Evolutionary conservation across 2,888 invertebrate species (phyloP).

Genomic region (Eupithecia pulchellata): DNA sequence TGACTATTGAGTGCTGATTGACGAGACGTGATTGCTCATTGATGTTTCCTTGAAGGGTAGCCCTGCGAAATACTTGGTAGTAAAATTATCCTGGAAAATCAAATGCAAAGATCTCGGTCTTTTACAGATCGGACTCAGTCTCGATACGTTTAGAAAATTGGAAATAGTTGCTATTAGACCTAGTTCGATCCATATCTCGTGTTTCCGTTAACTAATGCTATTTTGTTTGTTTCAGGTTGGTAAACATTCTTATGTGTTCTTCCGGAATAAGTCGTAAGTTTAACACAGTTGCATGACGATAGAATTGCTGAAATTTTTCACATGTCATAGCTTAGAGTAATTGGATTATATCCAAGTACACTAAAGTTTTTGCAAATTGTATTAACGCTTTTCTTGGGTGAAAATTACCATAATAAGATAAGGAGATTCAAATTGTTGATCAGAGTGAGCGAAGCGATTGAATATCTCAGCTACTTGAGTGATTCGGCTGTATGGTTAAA

Average conservation of each 20-base stretch:
- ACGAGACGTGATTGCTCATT: slow-evolving; percentile 16
- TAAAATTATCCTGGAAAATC: neutral
- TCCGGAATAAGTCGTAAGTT: neutral
- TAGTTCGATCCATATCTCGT: too few species aligned
- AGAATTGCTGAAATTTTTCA: neutral
- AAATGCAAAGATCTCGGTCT: neutral
- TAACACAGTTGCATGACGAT: neutral
- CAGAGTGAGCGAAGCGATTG: too few species aligned
- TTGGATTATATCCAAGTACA: too few species aligned
- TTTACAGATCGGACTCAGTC: neutral
- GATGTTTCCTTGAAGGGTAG: slow-evolving; percentile 18
- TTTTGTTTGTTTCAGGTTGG: slow-evolving; percentile 33
- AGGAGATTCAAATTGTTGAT: too few species aligned
- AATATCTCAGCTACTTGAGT: too few species aligned
- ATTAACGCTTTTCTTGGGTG: too few species aligned
- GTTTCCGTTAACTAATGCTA: neutral
- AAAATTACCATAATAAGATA: too few species aligned
- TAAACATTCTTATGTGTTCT: neutral
- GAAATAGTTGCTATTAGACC: too few species aligned
- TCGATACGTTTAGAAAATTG: neutral
- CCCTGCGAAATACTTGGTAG: neutral
- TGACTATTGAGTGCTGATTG: slow-evolving; percentile 8
- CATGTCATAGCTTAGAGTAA: neutral
- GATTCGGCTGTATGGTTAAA: too few species aligned
- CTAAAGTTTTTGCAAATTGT: too few species aligned